Evolutionary conservation across 2,797 vertebrate genomes (phyloP).

Genomic region (Cuniculus paca): DNA sequence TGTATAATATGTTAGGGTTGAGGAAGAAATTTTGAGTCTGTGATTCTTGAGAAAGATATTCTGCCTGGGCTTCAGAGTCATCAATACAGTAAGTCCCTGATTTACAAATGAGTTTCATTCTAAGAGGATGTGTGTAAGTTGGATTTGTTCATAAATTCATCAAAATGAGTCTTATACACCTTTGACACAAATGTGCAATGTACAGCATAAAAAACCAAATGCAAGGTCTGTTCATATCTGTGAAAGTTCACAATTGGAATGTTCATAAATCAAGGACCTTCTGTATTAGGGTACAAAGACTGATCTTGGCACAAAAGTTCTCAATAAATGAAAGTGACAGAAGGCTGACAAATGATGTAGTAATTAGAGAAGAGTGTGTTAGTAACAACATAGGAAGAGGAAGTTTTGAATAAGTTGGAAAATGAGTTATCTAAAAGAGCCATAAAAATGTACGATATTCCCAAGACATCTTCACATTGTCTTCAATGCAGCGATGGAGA

Average conservation of each 20-base stretch:
- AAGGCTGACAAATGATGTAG: not conserved
- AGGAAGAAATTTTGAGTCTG: not conserved
- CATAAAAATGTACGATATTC: not conserved
- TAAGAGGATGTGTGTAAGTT: not conserved
- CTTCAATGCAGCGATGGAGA: not conserved
- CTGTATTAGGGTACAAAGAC: not conserved
- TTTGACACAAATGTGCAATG: not conserved
- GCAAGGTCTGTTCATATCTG: not conserved
- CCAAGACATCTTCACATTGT: not conserved
- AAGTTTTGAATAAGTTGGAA: not conserved
- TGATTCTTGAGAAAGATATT: not conserved
- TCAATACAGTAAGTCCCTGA: not conserved
- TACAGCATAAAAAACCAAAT: not conserved
- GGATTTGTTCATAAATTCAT: not conserved
- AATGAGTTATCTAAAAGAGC: not conserved
- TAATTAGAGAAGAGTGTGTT: not conserved
- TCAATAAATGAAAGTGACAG: not conserved
- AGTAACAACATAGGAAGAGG: not conserved
- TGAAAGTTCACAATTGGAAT: not conserved
- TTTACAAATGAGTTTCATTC: not conserved
- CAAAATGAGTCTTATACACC: not conserved
- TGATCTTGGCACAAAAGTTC: not conserved
- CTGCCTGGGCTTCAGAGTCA: not conserved
- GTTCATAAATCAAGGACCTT: not conserved
- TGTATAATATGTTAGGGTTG: not conserved